phyloP scores from a whole-genome alignment of 2,113 vertebrate genomes.

The Origma solitaria region DNA sequence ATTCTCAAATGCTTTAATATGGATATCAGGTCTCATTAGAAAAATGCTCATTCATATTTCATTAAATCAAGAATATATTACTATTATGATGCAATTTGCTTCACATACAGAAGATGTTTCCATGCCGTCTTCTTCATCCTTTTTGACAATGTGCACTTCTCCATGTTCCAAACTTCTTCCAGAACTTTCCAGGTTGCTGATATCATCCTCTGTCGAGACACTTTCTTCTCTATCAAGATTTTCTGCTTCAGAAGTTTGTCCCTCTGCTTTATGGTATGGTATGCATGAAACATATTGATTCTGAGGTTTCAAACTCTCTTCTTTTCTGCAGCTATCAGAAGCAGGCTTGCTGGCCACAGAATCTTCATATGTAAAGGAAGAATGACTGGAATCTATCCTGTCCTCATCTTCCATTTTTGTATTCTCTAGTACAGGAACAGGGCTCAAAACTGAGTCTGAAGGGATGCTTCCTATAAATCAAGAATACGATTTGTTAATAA shows the following conservation, averaged over 20 bases:
- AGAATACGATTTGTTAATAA: slow-evolving; percentile 36
- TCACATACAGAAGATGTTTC: slow-evolving; percentile 58
- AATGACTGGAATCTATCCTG: background rate
- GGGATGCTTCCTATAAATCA: slow-evolving; percentile 30
- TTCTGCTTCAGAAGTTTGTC: slow-evolving; percentile 22
- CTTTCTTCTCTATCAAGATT: slow-evolving; percentile 51
- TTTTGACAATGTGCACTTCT: slow-evolving; percentile 70
- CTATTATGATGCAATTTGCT: background rate
- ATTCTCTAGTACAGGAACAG: background rate
- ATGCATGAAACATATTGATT: background rate
- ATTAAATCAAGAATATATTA: slow-evolving; percentile 21
- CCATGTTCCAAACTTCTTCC: slow-evolving; percentile 74
- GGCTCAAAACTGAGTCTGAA: background rate
- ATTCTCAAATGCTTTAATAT: background rate
- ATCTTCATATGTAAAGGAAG: background rate
- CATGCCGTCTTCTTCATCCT: slow-evolving; percentile 5
- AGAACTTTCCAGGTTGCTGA: slow-evolving; percentile 68
- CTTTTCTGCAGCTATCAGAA: background rate
- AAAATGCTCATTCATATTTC: background rate
- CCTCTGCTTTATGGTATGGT: background rate
- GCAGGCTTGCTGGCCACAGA: background rate
- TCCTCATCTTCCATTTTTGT: slow-evolving; percentile 5
- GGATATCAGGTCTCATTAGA: background rate
- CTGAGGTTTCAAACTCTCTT: background rate
- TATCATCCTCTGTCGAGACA: slow-evolving; percentile 62